Percentiles rank a stretch among this genome's conserved stretches.
These are phyloP conservation scores for Crenichthys baileyi DNA, from an alignment of 2,797 vertebrate genomes.

Conservation along the genomic window DNA sequence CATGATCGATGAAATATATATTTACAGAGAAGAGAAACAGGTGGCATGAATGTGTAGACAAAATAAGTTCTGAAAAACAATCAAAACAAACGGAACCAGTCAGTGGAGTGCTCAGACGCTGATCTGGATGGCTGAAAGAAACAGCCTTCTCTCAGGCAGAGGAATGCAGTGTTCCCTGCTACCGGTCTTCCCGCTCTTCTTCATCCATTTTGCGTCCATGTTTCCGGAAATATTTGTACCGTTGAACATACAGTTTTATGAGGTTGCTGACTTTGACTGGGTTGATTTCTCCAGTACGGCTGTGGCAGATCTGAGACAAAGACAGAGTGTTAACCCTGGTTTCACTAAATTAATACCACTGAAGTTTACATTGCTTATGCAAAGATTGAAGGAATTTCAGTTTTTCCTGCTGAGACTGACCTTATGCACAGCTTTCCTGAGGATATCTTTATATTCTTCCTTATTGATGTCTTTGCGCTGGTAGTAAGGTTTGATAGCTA, in stretches of 20 bases:
- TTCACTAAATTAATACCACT: background rate
- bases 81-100: conserved; percentile 4
- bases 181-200: conserved; percentile 79
- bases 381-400: background rate
- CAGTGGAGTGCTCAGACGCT: background rate
- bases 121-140: background rate
- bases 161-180: conserved; percentile 68
- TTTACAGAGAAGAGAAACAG: conserved; percentile 61
- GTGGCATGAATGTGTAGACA: conserved; percentile 45
- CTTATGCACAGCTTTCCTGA: conserved; percentile 95
- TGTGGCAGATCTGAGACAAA: conserved; percentile 89
- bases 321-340: background rate
- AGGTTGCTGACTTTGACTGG: conserved; percentile 94
- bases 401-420: conserved; percentile 61
- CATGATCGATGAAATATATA: conserved; percentile 58
- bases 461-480: conserved; percentile 97
- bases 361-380: too few relatives aligned
- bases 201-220: conserved; percentile 91
- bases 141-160: conserved; percentile 61
- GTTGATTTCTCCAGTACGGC: conserved; percentile 95
- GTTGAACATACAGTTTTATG: conserved; percentile 91
- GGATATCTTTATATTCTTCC: conserved; percentile 95
- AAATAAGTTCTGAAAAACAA: conserved; percentile 35
- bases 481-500: conserved; percentile 96
- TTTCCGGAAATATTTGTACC: conserved; percentile 94